phyloP scores from a whole-genome alignment of 2,113 vertebrate species.

The Tamias sibiricus region DNA sequence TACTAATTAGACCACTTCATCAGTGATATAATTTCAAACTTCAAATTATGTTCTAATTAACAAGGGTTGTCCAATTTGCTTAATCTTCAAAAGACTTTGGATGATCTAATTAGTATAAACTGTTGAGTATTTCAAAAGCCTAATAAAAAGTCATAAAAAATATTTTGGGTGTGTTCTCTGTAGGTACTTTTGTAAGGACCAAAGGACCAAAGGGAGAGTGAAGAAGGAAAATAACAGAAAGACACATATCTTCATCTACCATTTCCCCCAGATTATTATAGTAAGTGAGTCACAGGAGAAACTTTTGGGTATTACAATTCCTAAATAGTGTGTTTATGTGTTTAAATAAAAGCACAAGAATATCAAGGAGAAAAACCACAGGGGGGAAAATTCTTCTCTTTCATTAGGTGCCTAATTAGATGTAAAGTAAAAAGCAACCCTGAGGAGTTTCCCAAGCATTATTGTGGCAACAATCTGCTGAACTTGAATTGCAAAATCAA shows the following conservation, averaged over 20 bases:
- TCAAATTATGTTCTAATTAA: constrained; percentile 97
- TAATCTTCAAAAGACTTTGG: constrained; percentile 90
- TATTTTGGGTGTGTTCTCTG: constrained; percentile 62
- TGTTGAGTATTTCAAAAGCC: constrained; percentile 85
- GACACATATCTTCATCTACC: neutral
- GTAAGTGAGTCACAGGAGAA: constrained; percentile 23
- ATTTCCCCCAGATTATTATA: neutral
- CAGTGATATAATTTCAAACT: constrained; percentile 95
- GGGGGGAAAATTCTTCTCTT: constrained; percentile 75
- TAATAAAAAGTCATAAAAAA: constrained; percentile 81
- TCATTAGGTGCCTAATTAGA: constrained; percentile 80
- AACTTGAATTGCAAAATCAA: constrained; percentile 81
- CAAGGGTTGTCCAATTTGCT: constrained; percentile 93
- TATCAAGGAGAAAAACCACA: constrained; percentile 67
- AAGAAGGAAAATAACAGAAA: neutral
- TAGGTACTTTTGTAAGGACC: neutral
- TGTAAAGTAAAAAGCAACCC: constrained; percentile 78
- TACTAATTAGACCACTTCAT: constrained; percentile 94
- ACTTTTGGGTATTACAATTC: constrained; percentile 32
- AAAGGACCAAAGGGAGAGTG: neutral
- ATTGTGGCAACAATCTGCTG: constrained; percentile 69
- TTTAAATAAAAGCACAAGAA: constrained; percentile 68
- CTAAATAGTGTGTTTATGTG: constrained; percentile 56
- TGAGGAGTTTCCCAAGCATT: constrained; percentile 65
- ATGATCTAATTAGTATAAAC: constrained; percentile 90